A percentile compares a stretch with the other conserved stretches of the same genome.
Conservation (phyloP, 2,888 invertebrate species). For the Hermaeophaga mercurialis region DNA sequence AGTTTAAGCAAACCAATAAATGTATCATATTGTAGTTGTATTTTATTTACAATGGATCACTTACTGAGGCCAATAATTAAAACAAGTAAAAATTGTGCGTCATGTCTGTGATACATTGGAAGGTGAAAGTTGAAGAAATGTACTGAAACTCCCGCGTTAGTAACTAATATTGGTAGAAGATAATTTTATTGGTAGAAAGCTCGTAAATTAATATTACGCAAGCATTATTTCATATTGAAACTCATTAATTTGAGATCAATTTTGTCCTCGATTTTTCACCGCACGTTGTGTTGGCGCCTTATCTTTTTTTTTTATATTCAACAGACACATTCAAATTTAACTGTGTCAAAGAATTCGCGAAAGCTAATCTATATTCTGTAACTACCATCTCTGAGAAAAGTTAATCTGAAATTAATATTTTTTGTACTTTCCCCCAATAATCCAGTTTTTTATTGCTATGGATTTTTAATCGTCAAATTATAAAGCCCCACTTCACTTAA, state of each 20-base stretch:
- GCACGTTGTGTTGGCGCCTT: no score
- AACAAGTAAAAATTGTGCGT: no score
- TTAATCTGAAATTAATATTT: no score
- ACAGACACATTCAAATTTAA: background rate
- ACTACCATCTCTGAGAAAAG: no score
- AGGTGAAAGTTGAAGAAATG: slow-evolving; percentile 16
- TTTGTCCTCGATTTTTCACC: slow-evolving; percentile 6
- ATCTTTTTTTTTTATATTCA: slow-evolving; percentile 6
- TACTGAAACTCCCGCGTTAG: no score
- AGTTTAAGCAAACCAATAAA: no score
- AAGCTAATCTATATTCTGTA: slow-evolving; percentile 8
- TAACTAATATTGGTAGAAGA: background rate
- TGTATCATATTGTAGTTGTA: no score
- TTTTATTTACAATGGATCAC: no score
- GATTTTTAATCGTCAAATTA: no score
- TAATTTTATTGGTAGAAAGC: slow-evolving; percentile 25
- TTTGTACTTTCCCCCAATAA: slow-evolving; percentile 4
- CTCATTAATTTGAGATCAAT: slow-evolving; percentile 9
- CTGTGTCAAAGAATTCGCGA: background rate
- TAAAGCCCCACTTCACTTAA: no score
- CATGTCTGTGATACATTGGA: no score
- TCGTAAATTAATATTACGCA: slow-evolving; percentile 22
- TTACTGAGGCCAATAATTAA: no score
- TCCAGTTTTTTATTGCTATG: slow-evolving; percentile 3
- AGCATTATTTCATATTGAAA: slow-evolving; percentile 19